phyloP scores from a whole-genome alignment of 2,797 vertebrate genomes.

The Lophius americanus region DNA sequence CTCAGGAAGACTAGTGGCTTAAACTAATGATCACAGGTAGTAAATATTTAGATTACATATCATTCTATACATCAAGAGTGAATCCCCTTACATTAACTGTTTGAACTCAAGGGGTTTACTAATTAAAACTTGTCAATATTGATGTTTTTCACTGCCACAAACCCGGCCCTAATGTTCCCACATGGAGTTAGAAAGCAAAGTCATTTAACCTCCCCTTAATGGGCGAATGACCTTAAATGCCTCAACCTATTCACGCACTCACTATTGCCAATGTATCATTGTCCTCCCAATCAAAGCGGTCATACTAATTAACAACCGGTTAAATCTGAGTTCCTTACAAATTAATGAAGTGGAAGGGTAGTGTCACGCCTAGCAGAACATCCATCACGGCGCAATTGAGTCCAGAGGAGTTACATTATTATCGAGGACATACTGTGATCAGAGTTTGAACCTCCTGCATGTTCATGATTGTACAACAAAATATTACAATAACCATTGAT shows the following conservation, averaged over 20 bases:
- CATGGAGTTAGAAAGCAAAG: constrained; percentile 62
- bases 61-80: constrained; percentile 1
- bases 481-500: constrained; percentile 34
- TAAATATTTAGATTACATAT: neutral
- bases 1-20: too few relatives aligned
- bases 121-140: constrained; percentile 34
- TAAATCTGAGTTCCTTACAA: constrained; percentile 66
- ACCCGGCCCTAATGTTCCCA: constrained; percentile 42
- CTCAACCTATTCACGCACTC: constrained; percentile 63
- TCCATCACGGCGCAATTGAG: constrained; percentile 73
- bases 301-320: constrained; percentile 74
- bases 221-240: constrained; percentile 73
- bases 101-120: constrained; percentile 26
- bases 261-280: constrained; percentile 75
- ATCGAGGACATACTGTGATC: constrained; percentile 37
- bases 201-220: constrained; percentile 75
- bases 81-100: constrained; percentile 12
- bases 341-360: constrained; percentile 71
- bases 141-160: constrained; percentile 41
- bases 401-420: constrained; percentile 58
- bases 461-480: constrained; percentile 36
- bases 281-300: constrained; percentile 61
- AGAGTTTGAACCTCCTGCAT: constrained; percentile 16
- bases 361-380: constrained; percentile 63
- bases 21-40: too few relatives aligned